Percentiles rank a stretch among this genome's conserved stretches.
These are phyloP conservation scores for Aplysina aerophoba DNA, from an alignment of 37 sponge, comb jelly and placozoan species.

Conservation along the genomic window DNA sequence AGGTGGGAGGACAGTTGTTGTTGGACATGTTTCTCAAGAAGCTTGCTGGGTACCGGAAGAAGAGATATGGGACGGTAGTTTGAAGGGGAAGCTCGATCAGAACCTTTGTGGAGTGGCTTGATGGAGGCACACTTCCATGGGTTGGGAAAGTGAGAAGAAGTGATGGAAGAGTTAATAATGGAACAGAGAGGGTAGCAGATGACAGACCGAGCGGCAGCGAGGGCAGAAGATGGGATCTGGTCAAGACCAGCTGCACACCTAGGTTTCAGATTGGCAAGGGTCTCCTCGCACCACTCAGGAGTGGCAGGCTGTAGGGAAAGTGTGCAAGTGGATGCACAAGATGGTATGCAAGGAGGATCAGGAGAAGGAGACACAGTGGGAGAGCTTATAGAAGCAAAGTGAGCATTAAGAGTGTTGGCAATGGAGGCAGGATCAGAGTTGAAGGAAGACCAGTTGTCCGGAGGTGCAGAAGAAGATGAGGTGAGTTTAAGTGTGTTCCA, in stretches of 20 bases:
- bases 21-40: neutral
- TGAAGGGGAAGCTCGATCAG: neutral
- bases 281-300: neutral
- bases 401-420: neutral
- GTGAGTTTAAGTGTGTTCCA: neutral
- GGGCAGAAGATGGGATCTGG: neutral
- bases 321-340: neutral
- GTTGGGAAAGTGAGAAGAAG: neutral
- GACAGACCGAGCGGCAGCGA: neutral
- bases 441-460: neutral
- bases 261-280: neutral
- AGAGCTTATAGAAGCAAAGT: neutral
- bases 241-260: neutral
- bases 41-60: neutral
- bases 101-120: neutral
- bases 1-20: neutral
- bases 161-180: neutral
- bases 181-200: neutral
- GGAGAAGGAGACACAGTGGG: neutral
- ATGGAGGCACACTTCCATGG: neutral
- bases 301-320: no score
- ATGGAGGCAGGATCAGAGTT: neutral
- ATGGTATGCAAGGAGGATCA: neutral
- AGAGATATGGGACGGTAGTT: constrained; percentile 2
- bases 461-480: neutral